These are phyloP conservation scores for Melanerpes aurifrons DNA, from an alignment of 2,113 vertebrate species.

Conservation along the genomic window DNA sequence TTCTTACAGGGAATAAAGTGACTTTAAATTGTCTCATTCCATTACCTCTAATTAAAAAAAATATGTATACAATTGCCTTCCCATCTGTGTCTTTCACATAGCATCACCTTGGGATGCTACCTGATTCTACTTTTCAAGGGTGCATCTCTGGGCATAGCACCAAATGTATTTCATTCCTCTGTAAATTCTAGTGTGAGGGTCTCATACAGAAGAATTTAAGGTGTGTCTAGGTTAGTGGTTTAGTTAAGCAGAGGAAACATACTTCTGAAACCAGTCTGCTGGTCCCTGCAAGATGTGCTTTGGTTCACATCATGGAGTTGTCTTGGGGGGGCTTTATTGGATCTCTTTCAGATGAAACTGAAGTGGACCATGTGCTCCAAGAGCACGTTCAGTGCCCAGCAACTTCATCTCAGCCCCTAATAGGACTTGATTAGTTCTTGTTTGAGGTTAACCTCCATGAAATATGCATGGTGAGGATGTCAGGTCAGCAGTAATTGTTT, in stretches of 20 bases:
- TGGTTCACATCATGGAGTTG: not conserved
- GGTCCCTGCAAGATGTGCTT: not conserved
- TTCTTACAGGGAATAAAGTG: not conserved
- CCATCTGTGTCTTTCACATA: not conserved
- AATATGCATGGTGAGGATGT: not conserved
- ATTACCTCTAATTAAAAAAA: not conserved
- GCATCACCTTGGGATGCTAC: not conserved
- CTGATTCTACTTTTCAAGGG: not conserved
- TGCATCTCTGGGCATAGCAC: not conserved
- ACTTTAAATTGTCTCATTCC: not conserved
- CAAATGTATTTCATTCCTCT: not conserved
- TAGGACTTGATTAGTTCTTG: not conserved
- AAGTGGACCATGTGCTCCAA: not conserved
- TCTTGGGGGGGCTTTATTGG: not conserved
- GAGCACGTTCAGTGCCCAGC: not conserved
- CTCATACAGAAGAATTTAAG: not conserved
- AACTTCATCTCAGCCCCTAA: not conserved
- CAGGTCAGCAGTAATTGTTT: not conserved
- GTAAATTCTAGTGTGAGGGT: not conserved
- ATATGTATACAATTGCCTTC: not conserved
- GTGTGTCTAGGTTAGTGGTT: not conserved
- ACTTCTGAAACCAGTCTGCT: not conserved
- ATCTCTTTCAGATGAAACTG: not conserved
- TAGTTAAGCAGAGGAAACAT: not conserved
- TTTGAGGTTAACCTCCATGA: not conserved